Base-by-base conservation (phyloP, 2,888 invertebrate genomes). In the Petrolisthes cinctipes region DNA sequence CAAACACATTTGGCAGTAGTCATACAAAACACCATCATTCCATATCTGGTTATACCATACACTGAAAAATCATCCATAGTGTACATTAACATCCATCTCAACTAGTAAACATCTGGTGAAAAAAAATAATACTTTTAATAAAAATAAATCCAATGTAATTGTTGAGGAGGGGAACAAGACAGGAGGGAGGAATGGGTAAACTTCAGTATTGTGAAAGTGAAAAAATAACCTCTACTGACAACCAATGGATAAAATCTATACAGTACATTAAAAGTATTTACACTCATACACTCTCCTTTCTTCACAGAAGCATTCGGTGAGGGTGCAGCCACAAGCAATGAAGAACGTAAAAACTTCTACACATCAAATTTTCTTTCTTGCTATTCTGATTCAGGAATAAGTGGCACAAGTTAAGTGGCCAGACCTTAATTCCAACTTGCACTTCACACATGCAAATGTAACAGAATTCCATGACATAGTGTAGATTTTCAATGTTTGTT, bases 201-300 rank as follows among this genome's bases (percentile, higher is more conserved):
- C 14, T 71, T 66, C 23, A 66, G 37, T 7, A n/a, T 81, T 56
- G 61, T 57, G 80, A 23, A 66, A 81, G 66, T 81, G 81, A 66
- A 81, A 81, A 81, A 81, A 81, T 81, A 81, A 66, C 37, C 66
- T 81, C 66, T 81, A 81, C 81, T 66, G 81, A 81, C 81, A 81
- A 81, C 81, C 81, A 66, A 81, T 81, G 66, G 81, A 81, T 81
- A 66, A 81, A 54, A 81, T 81, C 81, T 81, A 37, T 66, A 81
- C 37, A 81, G 7, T 75, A n/a, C 37, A 37, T 66, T 66, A 81
- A 23, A 37, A 71, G 14, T 66, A 81, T 66, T 66, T 66, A 79
- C 54, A 79, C 54, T 7, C 51, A 81, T 57, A 20, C 81, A 66
- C 37, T 81, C 66, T 54, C 37, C 81, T 81, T 14, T 81, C 66